A percentile compares a stretch with the other conserved stretches of the same genome.
Conservation (phyloP, 2,888 invertebrate species). For the Thymelicus acteon region DNA sequence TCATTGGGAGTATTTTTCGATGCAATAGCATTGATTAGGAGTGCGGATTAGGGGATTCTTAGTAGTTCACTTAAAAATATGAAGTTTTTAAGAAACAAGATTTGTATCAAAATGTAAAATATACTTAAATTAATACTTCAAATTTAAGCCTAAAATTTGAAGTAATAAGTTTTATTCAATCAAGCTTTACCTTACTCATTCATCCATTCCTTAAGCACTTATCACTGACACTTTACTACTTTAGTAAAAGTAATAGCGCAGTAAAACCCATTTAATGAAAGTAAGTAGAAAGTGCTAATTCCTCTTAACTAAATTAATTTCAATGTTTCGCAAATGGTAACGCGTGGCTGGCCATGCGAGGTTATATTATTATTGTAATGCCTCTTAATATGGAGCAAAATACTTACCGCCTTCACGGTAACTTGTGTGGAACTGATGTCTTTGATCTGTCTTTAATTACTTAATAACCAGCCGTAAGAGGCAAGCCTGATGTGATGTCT, state of each 20-base stretch:
- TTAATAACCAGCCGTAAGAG: neutral
- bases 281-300: constrained; percentile 30
- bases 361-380: constrained; percentile 9
- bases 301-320: constrained; percentile 25
- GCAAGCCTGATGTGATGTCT: neutral
- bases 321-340: constrained; percentile 26
- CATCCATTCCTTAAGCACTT: neutral
- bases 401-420: neutral
- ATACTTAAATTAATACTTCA: no score
- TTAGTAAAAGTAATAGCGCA: constrained; percentile 4
- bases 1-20: no score
- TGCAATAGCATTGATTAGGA: neutral
- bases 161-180: no score
- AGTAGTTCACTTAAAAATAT: no score
- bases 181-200: neutral
- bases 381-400: constrained; percentile 16
- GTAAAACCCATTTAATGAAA: constrained; percentile 20
- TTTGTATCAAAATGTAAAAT: no score
- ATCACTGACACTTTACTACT: neutral
- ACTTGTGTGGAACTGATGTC: constrained; percentile 1
- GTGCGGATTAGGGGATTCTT: no score
- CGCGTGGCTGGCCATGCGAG: constrained; percentile 31
- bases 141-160: no score
- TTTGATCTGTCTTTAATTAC: neutral
- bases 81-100: no score